Evolutionary conservation across 2,888 invertebrate genomes (phyloP).

Genomic region (Eupithecia dodoneata): DNA sequence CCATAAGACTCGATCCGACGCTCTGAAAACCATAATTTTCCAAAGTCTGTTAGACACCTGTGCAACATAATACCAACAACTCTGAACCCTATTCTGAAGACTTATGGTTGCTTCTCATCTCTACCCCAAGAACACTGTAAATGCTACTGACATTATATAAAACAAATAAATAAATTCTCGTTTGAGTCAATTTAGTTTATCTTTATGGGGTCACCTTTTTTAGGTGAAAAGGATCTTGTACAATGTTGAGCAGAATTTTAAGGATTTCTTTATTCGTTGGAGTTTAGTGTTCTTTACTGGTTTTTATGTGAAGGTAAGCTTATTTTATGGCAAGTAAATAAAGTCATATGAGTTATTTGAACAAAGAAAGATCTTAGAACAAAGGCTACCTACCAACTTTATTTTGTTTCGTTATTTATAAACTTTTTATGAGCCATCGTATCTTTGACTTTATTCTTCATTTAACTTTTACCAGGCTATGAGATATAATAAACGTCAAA

Average conservation of each 20-base stretch:
- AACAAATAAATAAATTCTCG: slow-evolving; percentile 37
- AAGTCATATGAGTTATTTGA: slow-evolving; percentile 5
- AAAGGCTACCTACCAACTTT: background rate
- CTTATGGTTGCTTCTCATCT: slow-evolving; percentile 29
- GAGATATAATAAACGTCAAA: background rate
- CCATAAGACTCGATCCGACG: background rate
- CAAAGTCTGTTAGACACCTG: slow-evolving; percentile 31
- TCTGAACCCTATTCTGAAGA: slow-evolving; percentile 6
- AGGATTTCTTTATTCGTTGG: slow-evolving; percentile 7
- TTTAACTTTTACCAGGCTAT: background rate
- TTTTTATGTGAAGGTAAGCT: slow-evolving; percentile 15
- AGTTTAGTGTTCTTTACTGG: slow-evolving; percentile 2
- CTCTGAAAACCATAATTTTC: background rate
- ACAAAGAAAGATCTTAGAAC: slow-evolving; percentile 8
- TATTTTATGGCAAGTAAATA: slow-evolving; percentile 15
- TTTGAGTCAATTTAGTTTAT: slow-evolving; percentile 42
- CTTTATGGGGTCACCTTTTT: slow-evolving; percentile 43
- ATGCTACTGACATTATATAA: slow-evolving; percentile 38
- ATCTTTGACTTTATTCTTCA: slow-evolving; percentile 15
- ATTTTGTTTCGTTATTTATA: slow-evolving; percentile 10
- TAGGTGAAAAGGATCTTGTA: slow-evolving; percentile 35
- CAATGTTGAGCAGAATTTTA: slow-evolving; percentile 28
- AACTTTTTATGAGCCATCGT: slow-evolving; percentile 13
- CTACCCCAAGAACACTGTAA: slow-evolving; percentile 35
- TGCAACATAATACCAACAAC: slow-evolving; percentile 19